A percentile compares a stretch with the other conserved stretches of the same genome.
These are phyloP conservation scores for Athrips mouffetella DNA, from an alignment of 2,888 invertebrate species.

Conservation along the genomic window DNA sequence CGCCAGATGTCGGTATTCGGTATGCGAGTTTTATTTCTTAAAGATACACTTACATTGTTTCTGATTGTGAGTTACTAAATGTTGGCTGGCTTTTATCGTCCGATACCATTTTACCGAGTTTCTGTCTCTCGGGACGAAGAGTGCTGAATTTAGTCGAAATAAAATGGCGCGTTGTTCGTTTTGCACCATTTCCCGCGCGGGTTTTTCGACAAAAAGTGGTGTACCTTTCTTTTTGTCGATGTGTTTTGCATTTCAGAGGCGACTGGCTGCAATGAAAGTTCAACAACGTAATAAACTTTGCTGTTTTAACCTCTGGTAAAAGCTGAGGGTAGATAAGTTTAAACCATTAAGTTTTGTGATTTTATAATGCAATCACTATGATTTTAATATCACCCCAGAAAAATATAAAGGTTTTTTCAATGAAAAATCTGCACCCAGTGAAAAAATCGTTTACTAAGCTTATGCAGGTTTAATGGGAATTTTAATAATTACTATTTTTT, in stretches of 20 bases:
- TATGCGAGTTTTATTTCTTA: slow-evolving; percentile 53
- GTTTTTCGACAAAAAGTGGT: neutral
- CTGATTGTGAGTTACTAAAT: slow-evolving; percentile 18
- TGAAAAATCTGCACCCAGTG: too few relatives aligned
- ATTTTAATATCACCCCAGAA: too few relatives aligned
- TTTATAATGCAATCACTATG: too few relatives aligned
- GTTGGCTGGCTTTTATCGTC: slow-evolving; percentile 13
- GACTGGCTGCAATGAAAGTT: neutral
- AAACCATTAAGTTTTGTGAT: too few relatives aligned
- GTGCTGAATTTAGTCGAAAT: slow-evolving; percentile 4
- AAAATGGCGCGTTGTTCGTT: neutral
- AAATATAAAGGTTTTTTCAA: too few relatives aligned
- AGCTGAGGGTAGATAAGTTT: too few relatives aligned
- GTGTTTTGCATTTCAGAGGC: slow-evolving; percentile 2
- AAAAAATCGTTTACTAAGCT: too few relatives aligned
- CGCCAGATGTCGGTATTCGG: slow-evolving; percentile 59
- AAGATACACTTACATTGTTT: slow-evolving; percentile 41
- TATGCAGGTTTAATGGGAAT: too few relatives aligned
- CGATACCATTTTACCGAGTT: slow-evolving; percentile 3
- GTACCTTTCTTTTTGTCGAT: neutral
- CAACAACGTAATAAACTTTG: too few relatives aligned
- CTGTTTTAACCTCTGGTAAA: too few relatives aligned
- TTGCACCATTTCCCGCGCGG: neutral
- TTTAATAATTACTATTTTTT: too few relatives aligned
- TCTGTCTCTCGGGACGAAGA: neutral